phyloP scores from a whole-genome alignment of 2,888 invertebrate species.

The Notodonta dromedarius region DNA sequence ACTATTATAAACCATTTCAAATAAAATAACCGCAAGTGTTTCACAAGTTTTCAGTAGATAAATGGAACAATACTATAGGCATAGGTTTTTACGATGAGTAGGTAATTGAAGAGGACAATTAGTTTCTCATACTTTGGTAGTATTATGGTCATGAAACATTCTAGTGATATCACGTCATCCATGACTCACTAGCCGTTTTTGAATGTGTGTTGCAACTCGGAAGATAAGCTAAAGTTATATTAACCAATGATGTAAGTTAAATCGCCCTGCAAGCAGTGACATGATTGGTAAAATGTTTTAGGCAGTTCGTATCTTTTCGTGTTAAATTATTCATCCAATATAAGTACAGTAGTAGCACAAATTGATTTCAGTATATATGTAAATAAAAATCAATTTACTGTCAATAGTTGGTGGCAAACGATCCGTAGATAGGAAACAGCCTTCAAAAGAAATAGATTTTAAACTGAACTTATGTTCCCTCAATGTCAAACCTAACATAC shows the following conservation, averaged over 20 bases:
- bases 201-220: background rate
- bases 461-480: background rate
- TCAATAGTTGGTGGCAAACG: background rate
- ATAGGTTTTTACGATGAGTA: background rate
- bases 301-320: too few species aligned
- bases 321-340: too few species aligned
- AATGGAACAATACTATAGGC: background rate
- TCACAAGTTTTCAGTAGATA: background rate
- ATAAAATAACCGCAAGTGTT: too few species aligned
- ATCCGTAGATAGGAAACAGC: background rate
- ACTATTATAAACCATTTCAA: too few species aligned
- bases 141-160: background rate
- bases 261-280: too few species aligned
- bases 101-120: background rate
- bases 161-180: too few species aligned
- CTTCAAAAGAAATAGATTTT: background rate
- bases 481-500: background rate
- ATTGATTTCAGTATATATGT: too few species aligned
- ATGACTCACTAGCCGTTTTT: background rate
- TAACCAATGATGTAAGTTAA: background rate
- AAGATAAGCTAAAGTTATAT: background rate
- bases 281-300: too few species aligned
- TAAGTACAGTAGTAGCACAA: too few species aligned
- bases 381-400: too few species aligned
- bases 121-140: too few species aligned